phyloP scores from a whole-genome alignment of 2,888 invertebrate species.

The Ormyrus nitidulus region DNA sequence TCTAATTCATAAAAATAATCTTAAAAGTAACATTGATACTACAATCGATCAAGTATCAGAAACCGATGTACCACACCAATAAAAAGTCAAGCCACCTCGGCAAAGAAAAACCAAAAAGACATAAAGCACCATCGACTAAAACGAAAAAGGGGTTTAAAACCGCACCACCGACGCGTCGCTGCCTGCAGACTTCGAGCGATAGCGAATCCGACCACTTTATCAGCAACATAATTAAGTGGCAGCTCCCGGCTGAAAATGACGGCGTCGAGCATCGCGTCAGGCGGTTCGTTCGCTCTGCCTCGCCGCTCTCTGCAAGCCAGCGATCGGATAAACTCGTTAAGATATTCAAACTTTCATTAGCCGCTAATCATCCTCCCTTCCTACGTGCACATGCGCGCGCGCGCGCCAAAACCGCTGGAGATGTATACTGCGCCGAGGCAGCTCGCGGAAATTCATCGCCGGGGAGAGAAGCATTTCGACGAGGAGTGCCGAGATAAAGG shows the following conservation, averaged over 20 bases:
- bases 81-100: no score
- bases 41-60: no score
- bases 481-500: constrained; percentile 11
- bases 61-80: no score
- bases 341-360: constrained; percentile 67
- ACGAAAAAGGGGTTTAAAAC: no score
- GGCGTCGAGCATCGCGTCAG: neutral
- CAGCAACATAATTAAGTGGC: constrained; percentile 65
- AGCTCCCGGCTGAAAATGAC: constrained; percentile 57
- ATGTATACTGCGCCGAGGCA: no score
- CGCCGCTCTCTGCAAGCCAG: constrained; percentile 9
- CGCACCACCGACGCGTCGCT: no score
- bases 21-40: no score
- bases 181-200: neutral
- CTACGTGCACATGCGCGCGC: neutral
- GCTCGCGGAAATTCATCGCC: no score
- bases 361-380: constrained; percentile 61
- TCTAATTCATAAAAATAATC: no score
- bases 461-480: neutral
- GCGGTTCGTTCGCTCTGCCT: constrained; percentile 10
- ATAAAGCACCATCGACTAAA: no score
- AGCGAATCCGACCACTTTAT: constrained; percentile 57
- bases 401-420: constrained; percentile 16
- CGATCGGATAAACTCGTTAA: constrained; percentile 62
- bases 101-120: no score